phyloP scores from a whole-genome alignment of 2,888 invertebrate genomes.

The Lamellibrachia columna region DNA sequence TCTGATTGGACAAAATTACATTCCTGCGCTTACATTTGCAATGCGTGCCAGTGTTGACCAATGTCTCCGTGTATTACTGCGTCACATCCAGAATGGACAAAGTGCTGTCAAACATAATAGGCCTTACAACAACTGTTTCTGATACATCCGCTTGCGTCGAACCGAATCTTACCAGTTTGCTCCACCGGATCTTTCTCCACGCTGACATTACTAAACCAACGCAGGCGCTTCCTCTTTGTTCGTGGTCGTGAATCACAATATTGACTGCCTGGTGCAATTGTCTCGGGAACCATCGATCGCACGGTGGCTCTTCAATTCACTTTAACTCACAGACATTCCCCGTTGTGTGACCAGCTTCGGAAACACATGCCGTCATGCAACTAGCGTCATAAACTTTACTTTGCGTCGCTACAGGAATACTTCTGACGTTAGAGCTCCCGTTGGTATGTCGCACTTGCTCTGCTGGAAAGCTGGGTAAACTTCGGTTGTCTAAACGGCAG shows the following conservation, averaged over 20 bases:
- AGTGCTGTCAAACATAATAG: too few relatives aligned
- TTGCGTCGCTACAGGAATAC: not conserved
- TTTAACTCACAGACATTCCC: not conserved
- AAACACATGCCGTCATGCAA: not conserved
- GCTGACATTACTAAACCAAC: not conserved
- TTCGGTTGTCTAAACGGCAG: too few relatives aligned
- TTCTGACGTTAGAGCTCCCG: not conserved
- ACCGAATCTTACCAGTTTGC: not conserved
- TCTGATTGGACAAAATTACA: not conserved
- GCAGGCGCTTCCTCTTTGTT: not conserved
- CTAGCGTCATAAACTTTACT: not conserved
- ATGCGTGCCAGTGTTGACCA: not conserved
- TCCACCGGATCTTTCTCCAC: not conserved
- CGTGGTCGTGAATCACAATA: not conserved
- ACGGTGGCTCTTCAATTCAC: not conserved
- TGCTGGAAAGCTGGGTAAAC: too few relatives aligned
- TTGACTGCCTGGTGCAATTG: not conserved
- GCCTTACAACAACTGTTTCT: not conserved
- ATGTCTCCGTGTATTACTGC: too few relatives aligned
- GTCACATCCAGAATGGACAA: too few relatives aligned
- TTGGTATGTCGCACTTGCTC: too few relatives aligned
- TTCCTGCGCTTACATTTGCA: not conserved
- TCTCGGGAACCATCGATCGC: not conserved
- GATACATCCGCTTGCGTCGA: not conserved
- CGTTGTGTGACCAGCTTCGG: not conserved